These are phyloP conservation scores for Metopolophium dirhodum DNA, from an alignment of 1,140 invertebrate species.

Conservation along the genomic window DNA sequence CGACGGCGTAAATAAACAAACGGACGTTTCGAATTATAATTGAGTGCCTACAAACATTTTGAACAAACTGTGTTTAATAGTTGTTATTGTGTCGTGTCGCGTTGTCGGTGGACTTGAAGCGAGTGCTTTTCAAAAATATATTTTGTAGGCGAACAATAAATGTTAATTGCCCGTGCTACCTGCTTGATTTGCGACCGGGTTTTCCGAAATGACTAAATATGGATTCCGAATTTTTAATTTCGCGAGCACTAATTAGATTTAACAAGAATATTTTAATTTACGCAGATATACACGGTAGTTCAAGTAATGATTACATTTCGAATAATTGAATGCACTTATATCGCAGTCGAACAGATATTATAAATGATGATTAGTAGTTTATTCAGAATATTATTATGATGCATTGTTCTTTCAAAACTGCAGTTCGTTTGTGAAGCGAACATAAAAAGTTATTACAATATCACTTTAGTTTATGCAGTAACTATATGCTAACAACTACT, in stretches of 20 bases:
- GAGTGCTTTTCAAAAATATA: not conserved
- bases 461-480: not conserved
- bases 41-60: not conserved
- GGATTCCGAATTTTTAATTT: not conserved
- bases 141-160: not conserved
- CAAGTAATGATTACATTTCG: not conserved
- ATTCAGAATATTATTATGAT: not conserved
- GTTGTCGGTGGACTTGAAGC: not conserved
- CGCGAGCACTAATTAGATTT: not conserved
- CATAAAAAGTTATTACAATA: not conserved
- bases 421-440: not conserved
- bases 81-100: not conserved
- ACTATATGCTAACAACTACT: no score
- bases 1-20: not conserved
- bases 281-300: not conserved
- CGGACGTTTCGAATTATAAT: not conserved
- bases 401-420: not conserved
- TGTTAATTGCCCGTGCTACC: not conserved
- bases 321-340: not conserved
- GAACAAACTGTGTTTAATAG: not conserved
- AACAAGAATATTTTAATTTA: not conserved
- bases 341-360: not conserved
- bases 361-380: not conserved
- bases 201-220: not conserved
- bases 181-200: not conserved